Evolutionary conservation across 2,797 vertebrate genomes (phyloP), one percentile per base, ranked within the genome.

Genomic region (Neomorphus geoffroyi): DNA sequence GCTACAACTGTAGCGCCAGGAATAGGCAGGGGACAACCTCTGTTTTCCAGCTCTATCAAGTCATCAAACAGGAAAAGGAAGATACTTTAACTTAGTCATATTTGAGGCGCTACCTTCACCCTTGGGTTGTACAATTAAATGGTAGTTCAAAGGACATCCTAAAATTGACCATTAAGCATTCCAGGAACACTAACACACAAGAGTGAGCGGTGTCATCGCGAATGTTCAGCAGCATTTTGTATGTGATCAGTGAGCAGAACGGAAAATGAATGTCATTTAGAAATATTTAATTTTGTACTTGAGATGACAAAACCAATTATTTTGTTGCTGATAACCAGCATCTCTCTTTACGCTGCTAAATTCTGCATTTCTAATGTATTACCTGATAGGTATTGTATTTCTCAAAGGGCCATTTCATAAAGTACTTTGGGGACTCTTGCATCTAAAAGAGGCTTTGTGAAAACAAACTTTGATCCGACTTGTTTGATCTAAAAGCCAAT

Each of bases 401-500:
- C 77, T 92, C 80, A 80, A 58, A 71, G 71, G 70, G n/a, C 18
- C 53, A 39, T 89, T 94, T 94, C 57, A 50, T 82, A n/a, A 88
- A 87, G 71, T 77, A 35, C 75, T 85, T 88, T 80, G 28, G 83
- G 88, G 71, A 92, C 67, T 50, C 60, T 69, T 78, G 67, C 67
- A 35, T 93, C 60, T 88, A 67, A 92, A 78, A 54, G 37, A 74
- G 74, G 71, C 65, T 91, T 85, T 80, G 37, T 82, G 30, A 93
- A 89, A 96, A 80, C 70, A 82, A 87, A 93, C 86, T 95, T 90
- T 95, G 86, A 95, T 92, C 90, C 0, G 0, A 54, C 22, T 84
- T 88, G 56, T 96, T 96, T 97, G 87, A 95, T 96, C 82, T 94
- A 66, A 90, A 88, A 84, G 83, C 56, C 90, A 96, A 24, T n/a